Evolutionary conservation across 2,113 vertebrate species (phyloP), one percentile per base, ranked within the genome.

Genomic region (Chionomys nivalis): DNA sequence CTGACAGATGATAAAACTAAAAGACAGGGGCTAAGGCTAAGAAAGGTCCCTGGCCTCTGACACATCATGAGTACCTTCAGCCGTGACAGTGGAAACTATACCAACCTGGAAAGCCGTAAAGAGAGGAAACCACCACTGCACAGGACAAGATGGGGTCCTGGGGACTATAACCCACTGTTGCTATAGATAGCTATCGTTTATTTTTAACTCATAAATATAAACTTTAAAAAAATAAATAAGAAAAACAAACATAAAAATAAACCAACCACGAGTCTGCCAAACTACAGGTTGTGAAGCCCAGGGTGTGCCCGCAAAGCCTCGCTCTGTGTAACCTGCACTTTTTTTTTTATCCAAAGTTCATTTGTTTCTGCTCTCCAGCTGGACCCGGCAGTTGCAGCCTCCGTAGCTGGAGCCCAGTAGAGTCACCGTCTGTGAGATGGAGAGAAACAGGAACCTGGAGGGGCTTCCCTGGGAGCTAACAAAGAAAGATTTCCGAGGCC

Each of bases 401-500:
- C 58, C 7, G 72, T 96, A 97, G 89, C 96, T n/a, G 93, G 85
- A 97, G 89, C 94, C 96, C 90, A 86, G 91, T 78, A 93, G 97
- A 96, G 95, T 96, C 94, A 72, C 97, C 42, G 87, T 94, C 96
- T 95, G 47, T 68, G 87, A 94, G 49, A 65, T 1, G 1, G 66
- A 49, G 86, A 81, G 72, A 73, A 87, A 24, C 2, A 5, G 42
- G 82, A 73, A 47, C 36, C 36, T 26, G 68, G 52, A 44, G 70
- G 42, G 70, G 33, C 28, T 70, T 97, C 97, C 93, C 93, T 68
- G 93, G 96, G 97, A 81, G 90, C 96, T 97, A 98, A 98, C 98
- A 98, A 98, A 99, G 98, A 97, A 97, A 94, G 97, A 98, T 98
- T 98, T 97, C 98, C 94, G 97, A 98, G 98, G 96, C 98, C 98